These are phyloP conservation scores for Entomyzon cyanotis DNA, from an alignment of 2,113 vertebrate species.

Conservation along the genomic window DNA sequence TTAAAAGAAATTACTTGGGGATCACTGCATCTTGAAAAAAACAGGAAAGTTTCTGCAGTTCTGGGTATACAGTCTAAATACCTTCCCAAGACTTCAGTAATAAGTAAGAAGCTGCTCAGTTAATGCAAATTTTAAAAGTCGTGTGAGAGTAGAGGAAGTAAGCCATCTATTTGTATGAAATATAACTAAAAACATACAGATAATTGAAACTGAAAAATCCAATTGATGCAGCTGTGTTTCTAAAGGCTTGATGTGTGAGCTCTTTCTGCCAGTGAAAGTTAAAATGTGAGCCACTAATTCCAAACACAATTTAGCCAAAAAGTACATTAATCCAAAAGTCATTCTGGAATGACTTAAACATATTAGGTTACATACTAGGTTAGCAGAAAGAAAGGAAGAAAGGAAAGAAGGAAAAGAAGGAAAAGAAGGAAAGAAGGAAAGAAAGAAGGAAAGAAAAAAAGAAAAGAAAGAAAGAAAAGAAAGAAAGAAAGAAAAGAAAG, in stretches of 20 bases:
- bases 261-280: background rate
- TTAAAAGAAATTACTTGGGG: background rate
- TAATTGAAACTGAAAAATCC: background rate
- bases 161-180: background rate
- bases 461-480: no score
- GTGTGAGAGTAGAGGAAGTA: background rate
- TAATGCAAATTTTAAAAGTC: background rate
- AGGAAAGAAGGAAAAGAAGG: background rate
- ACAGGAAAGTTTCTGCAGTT: background rate
- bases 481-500: no score
- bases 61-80: background rate
- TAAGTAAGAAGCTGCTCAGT: background rate
- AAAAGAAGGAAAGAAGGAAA: fast-evolving
- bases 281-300: background rate
- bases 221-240: background rate
- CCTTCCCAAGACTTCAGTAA: background rate
- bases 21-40: background rate
- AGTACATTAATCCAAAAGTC: background rate
- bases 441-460: no score
- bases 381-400: background rate
- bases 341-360: background rate
- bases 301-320: background rate
- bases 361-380: background rate
- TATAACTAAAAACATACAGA: background rate
- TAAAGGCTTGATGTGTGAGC: background rate